Conservation (phyloP, 2,888 invertebrate species). For the Hirtodrosophila cameraria region DNA sequence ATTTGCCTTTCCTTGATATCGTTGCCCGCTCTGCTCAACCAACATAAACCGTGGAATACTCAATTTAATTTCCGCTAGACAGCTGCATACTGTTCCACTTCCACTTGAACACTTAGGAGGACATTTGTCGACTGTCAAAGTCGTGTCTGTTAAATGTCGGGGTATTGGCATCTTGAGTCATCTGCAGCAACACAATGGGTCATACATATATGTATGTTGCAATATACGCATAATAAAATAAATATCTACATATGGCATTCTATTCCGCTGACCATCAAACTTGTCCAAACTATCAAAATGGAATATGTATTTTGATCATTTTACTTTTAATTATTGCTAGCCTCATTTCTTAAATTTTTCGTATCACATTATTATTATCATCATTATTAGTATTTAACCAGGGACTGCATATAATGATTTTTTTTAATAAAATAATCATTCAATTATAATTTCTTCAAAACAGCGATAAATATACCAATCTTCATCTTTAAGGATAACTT, state of each 20-base stretch:
- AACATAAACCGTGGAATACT: constrained; percentile 15
- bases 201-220: neutral
- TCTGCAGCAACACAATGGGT: constrained; percentile 8
- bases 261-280: too few relatives aligned
- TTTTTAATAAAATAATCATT: too few relatives aligned
- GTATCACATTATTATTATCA: too few relatives aligned
- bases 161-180: constrained; percentile 15
- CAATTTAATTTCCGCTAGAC: constrained; percentile 68
- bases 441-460: too few relatives aligned
- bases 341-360: too few relatives aligned
- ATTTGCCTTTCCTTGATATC: constrained; percentile 15
- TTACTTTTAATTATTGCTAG: too few relatives aligned
- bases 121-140: constrained; percentile 62
- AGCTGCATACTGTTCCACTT: constrained; percentile 57
- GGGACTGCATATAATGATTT: too few relatives aligned
- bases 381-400: too few relatives aligned
- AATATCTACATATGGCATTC: constrained; percentile 2
- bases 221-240: neutral
- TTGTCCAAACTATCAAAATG: too few relatives aligned
- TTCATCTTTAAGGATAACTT: too few relatives aligned
- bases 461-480: too few relatives aligned
- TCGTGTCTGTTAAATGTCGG: constrained; percentile 12
- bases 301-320: too few relatives aligned
- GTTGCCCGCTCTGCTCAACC: neutral
- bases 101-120: constrained; percentile 64